Conservation (phyloP, 2,888 invertebrate species). For the Mythimna impura region DNA sequence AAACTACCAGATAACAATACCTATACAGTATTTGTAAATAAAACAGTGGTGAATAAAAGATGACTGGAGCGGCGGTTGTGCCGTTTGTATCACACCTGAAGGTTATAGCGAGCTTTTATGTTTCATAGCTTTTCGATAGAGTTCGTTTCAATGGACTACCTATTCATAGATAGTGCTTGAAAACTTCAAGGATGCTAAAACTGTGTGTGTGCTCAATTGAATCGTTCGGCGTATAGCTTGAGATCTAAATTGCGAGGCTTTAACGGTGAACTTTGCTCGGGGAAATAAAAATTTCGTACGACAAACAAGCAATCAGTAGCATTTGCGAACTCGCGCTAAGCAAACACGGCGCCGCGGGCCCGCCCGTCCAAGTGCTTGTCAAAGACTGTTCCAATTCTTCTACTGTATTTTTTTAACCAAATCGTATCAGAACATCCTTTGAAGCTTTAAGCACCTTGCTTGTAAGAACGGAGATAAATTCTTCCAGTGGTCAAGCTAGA, state of each 20-base stretch:
- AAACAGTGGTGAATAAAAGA: slow-evolving; percentile 62
- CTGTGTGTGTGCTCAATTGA: slow-evolving; percentile 51
- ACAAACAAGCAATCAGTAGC: slow-evolving; percentile 89
- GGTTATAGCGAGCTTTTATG: slow-evolving; percentile 12
- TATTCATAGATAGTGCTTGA: not conserved
- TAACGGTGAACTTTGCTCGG: slow-evolving; percentile 72
- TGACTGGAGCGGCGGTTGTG: slow-evolving; percentile 34
- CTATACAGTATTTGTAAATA: slow-evolving; percentile 55
- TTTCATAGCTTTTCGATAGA: slow-evolving; percentile 30
- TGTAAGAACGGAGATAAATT: slow-evolving; percentile 38
- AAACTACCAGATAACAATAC: slow-evolving; percentile 62
- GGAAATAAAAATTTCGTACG: slow-evolving; percentile 84
- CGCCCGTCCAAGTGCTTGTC: slow-evolving; percentile 78
- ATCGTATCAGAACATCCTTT: slow-evolving; percentile 69
- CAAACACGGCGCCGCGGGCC: slow-evolving; percentile 75
- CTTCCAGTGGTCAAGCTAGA: slow-evolving; percentile 13
- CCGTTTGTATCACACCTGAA: slow-evolving; percentile 36
- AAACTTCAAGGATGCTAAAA: slow-evolving; percentile 43
- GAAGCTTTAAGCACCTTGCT: slow-evolving; percentile 65
- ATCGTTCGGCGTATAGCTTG: slow-evolving; percentile 52
- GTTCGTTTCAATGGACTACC: slow-evolving; percentile 14
- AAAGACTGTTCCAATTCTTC: slow-evolving; percentile 81
- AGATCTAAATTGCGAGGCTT: slow-evolving; percentile 73
- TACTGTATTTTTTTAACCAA: slow-evolving; percentile 77
- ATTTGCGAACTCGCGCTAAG: slow-evolving; percentile 84